Conservation (phyloP, 2,113 vertebrate species). For the Mus spicilegus region DNA sequence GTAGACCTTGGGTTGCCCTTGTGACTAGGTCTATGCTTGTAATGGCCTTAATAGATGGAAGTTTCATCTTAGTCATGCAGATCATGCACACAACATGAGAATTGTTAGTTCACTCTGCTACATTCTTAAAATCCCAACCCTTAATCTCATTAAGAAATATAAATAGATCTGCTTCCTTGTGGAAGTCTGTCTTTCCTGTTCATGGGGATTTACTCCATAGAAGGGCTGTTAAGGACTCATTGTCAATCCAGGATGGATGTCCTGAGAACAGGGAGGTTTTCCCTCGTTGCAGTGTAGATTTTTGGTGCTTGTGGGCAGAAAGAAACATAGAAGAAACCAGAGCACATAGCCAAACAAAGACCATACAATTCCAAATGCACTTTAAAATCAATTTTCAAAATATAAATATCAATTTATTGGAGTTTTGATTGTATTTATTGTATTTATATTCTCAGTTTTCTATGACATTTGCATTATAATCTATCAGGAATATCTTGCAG, state of each 20-base stretch:
- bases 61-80: not conserved
- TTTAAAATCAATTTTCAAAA: constrained; percentile 10
- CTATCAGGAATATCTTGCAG: not conserved
- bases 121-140: constrained; percentile 55
- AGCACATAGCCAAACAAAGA: not conserved
- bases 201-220: not conserved
- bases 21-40: not conserved
- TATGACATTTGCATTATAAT: not conserved
- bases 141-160: constrained; percentile 49
- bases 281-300: not conserved
- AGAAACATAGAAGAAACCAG: not conserved
- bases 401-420: not conserved
- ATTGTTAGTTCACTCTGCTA: constrained; percentile 26
- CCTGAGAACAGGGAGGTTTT: not conserved
- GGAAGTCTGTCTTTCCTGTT: not conserved
- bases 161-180: constrained; percentile 21
- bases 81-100: not conserved
- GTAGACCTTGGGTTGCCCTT: not conserved
- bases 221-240: not conserved
- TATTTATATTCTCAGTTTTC: not conserved
- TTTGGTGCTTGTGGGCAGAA: not conserved
- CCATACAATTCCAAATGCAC: not conserved
- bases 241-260: not conserved
- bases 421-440: constrained; percentile 4
- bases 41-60: not conserved